Evolutionary conservation across 2,888 invertebrate genomes (phyloP), one percentile per base, ranked within the genome.

Genomic region (Bedellia somnulentella): DNA sequence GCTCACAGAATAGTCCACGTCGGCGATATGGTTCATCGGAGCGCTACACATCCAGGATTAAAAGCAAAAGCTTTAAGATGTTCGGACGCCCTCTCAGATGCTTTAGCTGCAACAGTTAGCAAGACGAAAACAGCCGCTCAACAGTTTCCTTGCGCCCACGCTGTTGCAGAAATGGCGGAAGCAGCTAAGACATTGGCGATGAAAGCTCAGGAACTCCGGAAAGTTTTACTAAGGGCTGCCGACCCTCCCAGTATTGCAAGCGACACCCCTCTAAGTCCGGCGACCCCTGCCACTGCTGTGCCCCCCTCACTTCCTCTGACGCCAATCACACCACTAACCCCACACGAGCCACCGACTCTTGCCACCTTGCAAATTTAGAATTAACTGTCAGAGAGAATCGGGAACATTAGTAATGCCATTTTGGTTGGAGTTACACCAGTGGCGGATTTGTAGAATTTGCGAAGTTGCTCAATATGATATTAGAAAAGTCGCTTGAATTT

Each of bases 1-100:
- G 95, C 94, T 15, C 95, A 96, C 54, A 87, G 94, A 57, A 79
- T 97, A 49, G 92, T 97, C 12, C 89, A 92, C 54, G 94, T 95
- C 36, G 95, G 95, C 29, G 96, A 97, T 68, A 93, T 90, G 28
- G 89, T 96, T 15, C 87, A 93, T 57, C 83, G 91, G 45, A 93
- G 93, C 59, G 81, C 93, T 24, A 80, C 82, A 15, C 83, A 87
- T 47, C 79, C 82, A 32, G 86, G 87, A 38, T 68, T 92, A 27
- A 84, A 87, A 48, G 81, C 85, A 27, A 80, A 85, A 49, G 83
- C 89, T 22, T 60, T 88, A 27, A 81, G 84, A 38, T 87, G 86
- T 52, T 86, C 91, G 9, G 89, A 93, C 53, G 83, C 85, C 1
- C 61, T 94, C 22, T 89, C 88, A 15, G 90, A 90, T 47, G 87